Base-by-base conservation (phyloP, 2,888 invertebrate genomes). In the Tineola bisselliella region DNA sequence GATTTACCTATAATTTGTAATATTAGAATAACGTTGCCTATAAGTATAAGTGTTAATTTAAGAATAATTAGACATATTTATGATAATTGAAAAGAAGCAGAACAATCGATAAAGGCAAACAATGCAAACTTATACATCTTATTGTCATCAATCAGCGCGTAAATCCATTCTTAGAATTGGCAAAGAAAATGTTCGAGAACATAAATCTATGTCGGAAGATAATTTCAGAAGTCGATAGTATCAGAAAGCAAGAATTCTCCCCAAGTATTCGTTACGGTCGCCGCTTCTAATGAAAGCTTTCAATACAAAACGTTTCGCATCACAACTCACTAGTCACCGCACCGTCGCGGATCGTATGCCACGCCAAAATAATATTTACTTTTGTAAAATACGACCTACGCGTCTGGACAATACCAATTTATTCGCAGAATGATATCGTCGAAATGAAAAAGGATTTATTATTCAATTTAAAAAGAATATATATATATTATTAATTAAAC, bases 221-320 rank as follows among this genome's bases (percentile, higher is more conserved):
- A 54, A 54, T 18, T 54, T 54, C 48, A 48, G 48, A 17, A 48
- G 48, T 48, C 48, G 48, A 48, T 48, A 48, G 13, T 3, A 48
- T 48, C 48, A 48, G 48, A 17, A 48, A 48, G 48, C 15, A 48
- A 8, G 30, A 56, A 19, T 56, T 56, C 25, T 25, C 25, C 56
- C 56, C 56, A 56, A 56, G 56, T 56, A 56, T 56, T 56, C 19
- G 56, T 56, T 75, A 82, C 79, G 81, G 82, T 76, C 76, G 71
- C 70, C 77, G 82, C 77, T 76, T 74, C 73, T 78, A 81, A 83
- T 82, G 80, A 82, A 82, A 82, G 79, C 75, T 69, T 61, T 65
- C 71, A 74, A 76, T 76, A 81, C 79, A 79, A 79, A 78, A 77
- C 75, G 74, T 70, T 71, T 72, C 73, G 75, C 77, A 80, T 81